These are phyloP conservation scores for Colletes collaris DNA, from an alignment of 2,888 invertebrate species.

Conservation along the genomic window DNA sequence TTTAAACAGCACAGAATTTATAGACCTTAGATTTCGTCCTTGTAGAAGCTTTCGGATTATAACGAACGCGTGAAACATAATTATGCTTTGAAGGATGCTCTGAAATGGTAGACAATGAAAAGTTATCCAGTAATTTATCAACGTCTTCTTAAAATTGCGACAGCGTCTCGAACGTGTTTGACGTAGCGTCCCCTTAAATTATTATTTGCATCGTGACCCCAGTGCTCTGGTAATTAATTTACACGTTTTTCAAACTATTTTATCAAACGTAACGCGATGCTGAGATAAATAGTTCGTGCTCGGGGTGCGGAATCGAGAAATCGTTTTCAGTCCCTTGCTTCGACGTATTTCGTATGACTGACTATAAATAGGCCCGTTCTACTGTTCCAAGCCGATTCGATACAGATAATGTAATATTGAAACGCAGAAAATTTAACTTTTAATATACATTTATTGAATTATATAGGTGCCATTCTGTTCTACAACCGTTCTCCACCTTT, in stretches of 20 bases:
- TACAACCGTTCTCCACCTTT: no score
- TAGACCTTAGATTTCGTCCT: background rate
- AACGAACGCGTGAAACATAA: constrained; percentile 32
- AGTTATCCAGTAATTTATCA: constrained; percentile 23
- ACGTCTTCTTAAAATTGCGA: constrained; percentile 32
- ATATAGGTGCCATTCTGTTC: no score
- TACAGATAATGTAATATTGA: constrained; percentile 42
- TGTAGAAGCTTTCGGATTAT: constrained; percentile 10
- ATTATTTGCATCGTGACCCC: constrained; percentile 3
- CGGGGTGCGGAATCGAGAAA: constrained; percentile 1
- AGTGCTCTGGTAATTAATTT: constrained; percentile 32
- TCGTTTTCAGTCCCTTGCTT: constrained; percentile 4
- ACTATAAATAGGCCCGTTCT: constrained; percentile 32
- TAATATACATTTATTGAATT: no score
- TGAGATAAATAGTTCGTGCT: constrained; percentile 25
- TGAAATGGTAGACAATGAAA: constrained; percentile 19
- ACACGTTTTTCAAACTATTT: constrained; percentile 25
- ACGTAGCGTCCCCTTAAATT: constrained; percentile 7
- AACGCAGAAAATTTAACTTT: no score
- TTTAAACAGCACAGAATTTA: background rate
- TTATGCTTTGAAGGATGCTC: constrained; percentile 20
- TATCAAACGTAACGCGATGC: background rate
- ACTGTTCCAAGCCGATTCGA: constrained; percentile 28
- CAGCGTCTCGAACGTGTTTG: background rate
- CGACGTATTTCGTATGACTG: constrained; percentile 30